phyloP scores from a whole-genome alignment of 2,113 vertebrate genomes.

The Danio rerio region DNA sequence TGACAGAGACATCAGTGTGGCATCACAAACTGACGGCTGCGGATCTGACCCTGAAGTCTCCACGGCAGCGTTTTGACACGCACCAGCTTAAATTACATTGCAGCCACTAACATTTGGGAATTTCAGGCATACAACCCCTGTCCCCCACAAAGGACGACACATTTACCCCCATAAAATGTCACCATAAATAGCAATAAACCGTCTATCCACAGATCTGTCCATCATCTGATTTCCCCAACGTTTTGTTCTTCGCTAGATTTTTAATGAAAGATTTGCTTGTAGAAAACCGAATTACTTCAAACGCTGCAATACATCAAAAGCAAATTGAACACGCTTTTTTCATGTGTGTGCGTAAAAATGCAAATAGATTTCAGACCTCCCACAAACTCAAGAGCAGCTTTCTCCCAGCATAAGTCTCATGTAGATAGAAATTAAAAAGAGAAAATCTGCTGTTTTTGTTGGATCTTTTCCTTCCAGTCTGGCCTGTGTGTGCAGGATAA shows the following conservation, averaged over 20 bases:
- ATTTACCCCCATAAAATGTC: background rate
- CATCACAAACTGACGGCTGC: constrained; percentile 5
- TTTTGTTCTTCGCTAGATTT: constrained; percentile 4
- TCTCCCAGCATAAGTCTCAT: constrained; percentile 9
- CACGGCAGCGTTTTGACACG: background rate
- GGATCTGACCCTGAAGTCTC: background rate
- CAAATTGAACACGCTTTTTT: background rate
- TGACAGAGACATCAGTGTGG: background rate
- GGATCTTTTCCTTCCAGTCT: constrained; percentile 46
- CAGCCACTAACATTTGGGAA: background rate
- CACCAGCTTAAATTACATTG: background rate
- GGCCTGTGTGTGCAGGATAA: constrained; percentile 44
- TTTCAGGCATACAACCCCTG: background rate
- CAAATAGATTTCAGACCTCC: constrained; percentile 8
- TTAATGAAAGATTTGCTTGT: constrained; percentile 24
- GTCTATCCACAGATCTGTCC: background rate
- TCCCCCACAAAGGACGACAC: constrained; percentile 1
- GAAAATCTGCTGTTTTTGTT: constrained; percentile 36
- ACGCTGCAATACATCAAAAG: constrained; percentile 1
- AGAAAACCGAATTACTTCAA: constrained; percentile 7
- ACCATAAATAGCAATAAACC: background rate
- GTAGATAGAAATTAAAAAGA: constrained; percentile 35
- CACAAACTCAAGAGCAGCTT: background rate
- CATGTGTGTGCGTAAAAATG: constrained; percentile 10
- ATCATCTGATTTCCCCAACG: constrained; percentile 1